These are phyloP conservation scores for Gulo gulo DNA, from an alignment of 2,113 vertebrate genomes.

Conservation along the genomic window DNA sequence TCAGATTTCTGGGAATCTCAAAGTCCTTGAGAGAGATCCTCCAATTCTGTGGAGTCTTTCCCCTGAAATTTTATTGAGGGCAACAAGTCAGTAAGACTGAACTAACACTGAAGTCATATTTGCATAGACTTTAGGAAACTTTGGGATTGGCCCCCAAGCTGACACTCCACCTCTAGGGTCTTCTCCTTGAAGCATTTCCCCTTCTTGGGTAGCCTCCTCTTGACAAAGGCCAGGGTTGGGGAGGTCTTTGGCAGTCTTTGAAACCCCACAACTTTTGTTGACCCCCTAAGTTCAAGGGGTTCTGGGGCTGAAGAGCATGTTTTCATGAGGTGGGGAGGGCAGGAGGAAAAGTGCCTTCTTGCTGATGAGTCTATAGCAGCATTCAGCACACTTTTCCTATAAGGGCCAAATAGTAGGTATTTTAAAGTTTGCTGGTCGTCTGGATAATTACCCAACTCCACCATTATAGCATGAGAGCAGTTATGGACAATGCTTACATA, in stretches of 20 bases:
- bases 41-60: too few species aligned
- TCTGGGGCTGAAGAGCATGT: neutral
- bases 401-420: neutral
- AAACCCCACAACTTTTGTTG: neutral
- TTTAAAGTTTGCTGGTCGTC: neutral
- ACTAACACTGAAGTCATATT: neutral
- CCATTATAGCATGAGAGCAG: neutral
- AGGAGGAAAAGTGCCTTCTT: neutral
- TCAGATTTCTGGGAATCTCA: neutral
- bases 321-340: too few species aligned
- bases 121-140: neutral
- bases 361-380: neutral
- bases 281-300: neutral
- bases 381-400: neutral
- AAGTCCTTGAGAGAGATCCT: neutral
- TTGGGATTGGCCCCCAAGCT: neutral
- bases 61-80: neutral
- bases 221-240: neutral
- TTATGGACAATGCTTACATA: too few species aligned
- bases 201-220: neutral
- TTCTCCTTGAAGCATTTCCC: neutral
- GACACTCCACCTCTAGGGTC: neutral
- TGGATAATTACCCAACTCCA: neutral
- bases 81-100: accelerated
- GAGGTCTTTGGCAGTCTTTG: neutral